Percentiles rank a stretch among this genome's conserved stretches.
phyloP scores from a whole-genome alignment of 2,113 vertebrate species.

The Oryzias woworae region DNA sequence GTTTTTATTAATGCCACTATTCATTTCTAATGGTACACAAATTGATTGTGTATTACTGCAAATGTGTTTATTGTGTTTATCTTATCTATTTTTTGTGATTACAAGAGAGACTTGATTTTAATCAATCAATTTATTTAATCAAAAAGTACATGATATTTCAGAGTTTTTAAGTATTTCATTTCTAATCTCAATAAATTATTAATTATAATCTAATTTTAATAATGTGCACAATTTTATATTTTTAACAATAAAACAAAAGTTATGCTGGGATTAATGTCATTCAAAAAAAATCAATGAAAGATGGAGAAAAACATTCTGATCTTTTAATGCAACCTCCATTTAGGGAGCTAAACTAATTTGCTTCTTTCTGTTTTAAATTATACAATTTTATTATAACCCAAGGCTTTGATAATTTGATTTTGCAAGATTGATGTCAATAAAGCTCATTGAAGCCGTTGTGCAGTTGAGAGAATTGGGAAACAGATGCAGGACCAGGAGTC shows the following conservation, averaged over 20 bases:
- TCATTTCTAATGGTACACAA: too few species aligned
- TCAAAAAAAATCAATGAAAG: background rate
- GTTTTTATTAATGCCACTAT: too few species aligned
- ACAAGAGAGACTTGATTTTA: too few species aligned
- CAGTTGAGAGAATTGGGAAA: background rate
- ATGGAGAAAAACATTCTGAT: too few species aligned
- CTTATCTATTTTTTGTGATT: too few species aligned
- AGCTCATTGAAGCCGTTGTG: conserved; percentile 15
- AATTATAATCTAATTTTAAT: too few species aligned
- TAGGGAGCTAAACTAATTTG: conserved; percentile 2
- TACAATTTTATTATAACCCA: conserved; percentile 1
- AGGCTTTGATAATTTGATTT: conserved; percentile 16
- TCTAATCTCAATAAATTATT: too few species aligned
- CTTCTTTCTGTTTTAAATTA: conserved; percentile 20
- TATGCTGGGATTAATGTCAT: background rate
- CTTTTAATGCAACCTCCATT: background rate
- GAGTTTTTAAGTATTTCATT: too few species aligned
- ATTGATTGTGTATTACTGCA: too few species aligned
- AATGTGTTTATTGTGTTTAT: too few species aligned
- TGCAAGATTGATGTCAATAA: conserved; percentile 20
- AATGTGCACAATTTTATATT: background rate
- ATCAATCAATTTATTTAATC: too few species aligned
- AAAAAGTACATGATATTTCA: too few species aligned
- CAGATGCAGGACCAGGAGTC: background rate
- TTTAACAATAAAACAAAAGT: background rate